Percentiles rank a stretch among this genome's conserved stretches.
Conservation (phyloP, 2,888 invertebrate species). For the Drosophila fungiperda region DNA sequence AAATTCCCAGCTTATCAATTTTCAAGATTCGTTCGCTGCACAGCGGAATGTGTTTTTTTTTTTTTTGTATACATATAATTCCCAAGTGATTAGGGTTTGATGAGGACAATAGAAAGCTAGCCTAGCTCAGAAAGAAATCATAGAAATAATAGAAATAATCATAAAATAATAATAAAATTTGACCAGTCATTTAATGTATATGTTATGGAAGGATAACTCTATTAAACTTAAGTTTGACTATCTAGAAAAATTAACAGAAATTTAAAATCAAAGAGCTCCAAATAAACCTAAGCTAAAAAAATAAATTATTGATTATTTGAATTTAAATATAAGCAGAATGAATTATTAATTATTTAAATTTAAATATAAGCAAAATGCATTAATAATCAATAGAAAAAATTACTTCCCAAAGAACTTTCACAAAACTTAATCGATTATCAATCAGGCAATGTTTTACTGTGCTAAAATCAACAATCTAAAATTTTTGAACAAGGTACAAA, state of each 20-base stretch:
- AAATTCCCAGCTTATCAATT: conserved; percentile 82
- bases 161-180: neutral
- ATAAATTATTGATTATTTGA: neutral
- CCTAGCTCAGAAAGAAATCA: neutral
- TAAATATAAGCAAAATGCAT: neutral
- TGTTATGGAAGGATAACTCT: neutral
- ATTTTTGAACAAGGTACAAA: neutral
- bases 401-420: neutral
- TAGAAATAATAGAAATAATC: neutral
- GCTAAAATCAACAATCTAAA: neutral
- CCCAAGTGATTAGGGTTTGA: neutral
- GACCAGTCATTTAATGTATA: neutral
- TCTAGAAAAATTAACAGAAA: neutral
- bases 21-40: conserved; percentile 62
- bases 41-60: conserved; percentile 60
- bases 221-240: too few species aligned
- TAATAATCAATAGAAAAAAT: neutral
- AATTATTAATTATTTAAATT: neutral
- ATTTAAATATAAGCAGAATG: too few species aligned
- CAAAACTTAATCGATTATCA: neutral
- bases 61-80: conserved; percentile 29
- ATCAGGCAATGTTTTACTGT: neutral
- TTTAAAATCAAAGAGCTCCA: neutral
- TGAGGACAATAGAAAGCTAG: neutral
- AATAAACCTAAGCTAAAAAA: neutral